Percentiles rank a stretch among this genome's conserved stretches.
These are phyloP conservation scores for Semotilus atromaculatus DNA, from an alignment of 2,797 vertebrate species.

Conservation along the genomic window DNA sequence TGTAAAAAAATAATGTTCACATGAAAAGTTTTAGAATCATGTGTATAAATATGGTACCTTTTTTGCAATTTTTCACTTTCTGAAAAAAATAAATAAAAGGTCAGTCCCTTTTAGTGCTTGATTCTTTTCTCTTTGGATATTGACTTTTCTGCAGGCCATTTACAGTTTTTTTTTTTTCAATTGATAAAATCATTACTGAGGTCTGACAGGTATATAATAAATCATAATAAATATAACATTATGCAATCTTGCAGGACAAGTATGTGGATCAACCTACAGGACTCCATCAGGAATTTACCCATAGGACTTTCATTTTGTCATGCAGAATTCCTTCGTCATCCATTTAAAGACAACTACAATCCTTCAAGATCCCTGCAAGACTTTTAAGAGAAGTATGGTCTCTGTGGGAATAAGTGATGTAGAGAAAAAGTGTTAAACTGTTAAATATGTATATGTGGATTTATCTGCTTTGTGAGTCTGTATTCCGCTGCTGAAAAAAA, in stretches of 20 bases:
- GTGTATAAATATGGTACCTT: too few relatives aligned
- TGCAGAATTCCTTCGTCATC: neutral
- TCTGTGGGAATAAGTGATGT: neutral
- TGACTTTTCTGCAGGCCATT: neutral
- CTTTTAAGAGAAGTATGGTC: neutral
- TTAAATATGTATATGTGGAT: neutral
- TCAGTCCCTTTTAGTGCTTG: neutral
- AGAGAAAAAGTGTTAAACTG: neutral
- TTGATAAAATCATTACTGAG: neutral
- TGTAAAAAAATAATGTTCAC: neutral
- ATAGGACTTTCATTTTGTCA: neutral
- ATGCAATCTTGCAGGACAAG: neutral
- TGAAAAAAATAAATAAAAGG: neutral
- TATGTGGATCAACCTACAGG: neutral
- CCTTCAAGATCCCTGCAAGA: neutral
- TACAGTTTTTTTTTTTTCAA: neutral
- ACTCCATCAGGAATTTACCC: neutral
- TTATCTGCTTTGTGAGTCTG: neutral
- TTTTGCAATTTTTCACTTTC: neutral
- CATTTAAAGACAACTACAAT: neutral
- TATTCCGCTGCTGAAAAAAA: too few relatives aligned
- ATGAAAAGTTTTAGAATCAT: neutral
- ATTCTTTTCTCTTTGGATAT: neutral
- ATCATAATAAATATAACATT: neutral
- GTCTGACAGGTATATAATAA: neutral